Evolutionary conservation across 2,797 vertebrate genomes (phyloP), one percentile per base, ranked within the genome.

Genomic region (Rhabdophis nuchalis): DNA sequence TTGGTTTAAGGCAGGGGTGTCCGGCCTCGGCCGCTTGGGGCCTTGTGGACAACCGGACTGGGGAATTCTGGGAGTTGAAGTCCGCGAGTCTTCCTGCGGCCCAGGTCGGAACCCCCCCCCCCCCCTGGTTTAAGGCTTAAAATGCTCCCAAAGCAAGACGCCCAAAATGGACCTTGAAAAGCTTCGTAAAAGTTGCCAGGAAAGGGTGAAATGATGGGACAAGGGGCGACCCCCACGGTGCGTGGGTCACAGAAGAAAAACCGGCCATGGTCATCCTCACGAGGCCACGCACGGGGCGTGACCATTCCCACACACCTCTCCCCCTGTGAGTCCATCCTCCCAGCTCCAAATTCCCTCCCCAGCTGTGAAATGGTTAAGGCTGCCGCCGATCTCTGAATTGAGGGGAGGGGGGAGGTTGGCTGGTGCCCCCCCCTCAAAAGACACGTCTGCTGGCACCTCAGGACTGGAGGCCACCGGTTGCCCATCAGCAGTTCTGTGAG

Each of bases 271-370:
- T 0, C 12, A 32, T 8, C 4, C 10, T 1, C 82, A 61, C 2
- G 8, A 54, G 1, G 16, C 85, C 5, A 8, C 2, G 4, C 0
- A 20, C 1, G 13, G 4, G 7, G 2, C 0, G 1, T 1, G 32
- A 14, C 16, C 3, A 2, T 36, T 20, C 16, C 16, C 3, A 2
- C 27, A 13, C 16, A 12, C 11, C 18, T 18, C 60, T 50, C 16
- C 10, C 25, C 85, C 85, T 10, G 0, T 7, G 0, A 8, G 4
- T 56, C 86, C 61, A 2, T 11, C 54, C 32, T 77, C 23, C 18
- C 1, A 1, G 36, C 36, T 11, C 18, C 64, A 2, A 77, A 77
- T 41, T 41, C 36, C 36, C 7, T 4, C 72, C 72, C 36, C 18
- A 10, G 7, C 32, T 9, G 68, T 10, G 72, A 41, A 77, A 41